Base-by-base conservation (phyloP, 2,113 vertebrate genomes). In the Paramisgurnus dabryanus region DNA sequence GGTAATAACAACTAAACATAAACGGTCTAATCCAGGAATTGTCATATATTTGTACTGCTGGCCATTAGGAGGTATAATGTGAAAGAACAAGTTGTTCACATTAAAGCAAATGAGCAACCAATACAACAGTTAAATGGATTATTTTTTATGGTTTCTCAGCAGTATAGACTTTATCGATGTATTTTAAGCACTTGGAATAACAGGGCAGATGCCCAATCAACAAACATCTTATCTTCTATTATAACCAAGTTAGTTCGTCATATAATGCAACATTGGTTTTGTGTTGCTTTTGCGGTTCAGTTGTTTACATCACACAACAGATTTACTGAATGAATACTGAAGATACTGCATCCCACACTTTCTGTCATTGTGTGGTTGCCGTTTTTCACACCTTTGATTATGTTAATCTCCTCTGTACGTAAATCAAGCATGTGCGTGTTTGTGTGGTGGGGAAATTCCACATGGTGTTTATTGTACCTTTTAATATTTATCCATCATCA, bases 401-500 rank as follows among this genome's bases (percentile, higher is more conserved):
- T 69, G 45, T 27, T 50, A 9, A 8, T 71, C 34, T 71, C 27
- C 22, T 70, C 43, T 61, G 34, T 65, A 27, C 13, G 55, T 7
- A 34, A 41, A 67, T 34, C 64, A 67, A 66, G 49, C 18, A 5
- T 71, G 63, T 15, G 9, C 66, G 69, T 11, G 41, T 73, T 39
- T 7, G 34, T 53, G 40, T 82, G 40, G 45, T 53, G n/a, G 70
- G 78, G 70, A 76, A 83, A 79, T 85, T 83, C 50, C 64, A 78
- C 39, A 18, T 53, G n/a, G 63, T 85, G 81, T 83, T 86, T 84
- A 80, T 68, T 47, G 53, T 79, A 78, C 61, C 43, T 41, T 63
- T 68, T 7, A 27, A 41, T 67, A 67, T 63, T 83, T 81, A 79
- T 79, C 60, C 70, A 83, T 83, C 69, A 71, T 39, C 39, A 57